Evolutionary conservation across 37 sponge, comb jelly and placozoan genomes (phyloP), one percentile per base, ranked within the genome.

Genomic region (Dysidea cf. avara): DNA sequence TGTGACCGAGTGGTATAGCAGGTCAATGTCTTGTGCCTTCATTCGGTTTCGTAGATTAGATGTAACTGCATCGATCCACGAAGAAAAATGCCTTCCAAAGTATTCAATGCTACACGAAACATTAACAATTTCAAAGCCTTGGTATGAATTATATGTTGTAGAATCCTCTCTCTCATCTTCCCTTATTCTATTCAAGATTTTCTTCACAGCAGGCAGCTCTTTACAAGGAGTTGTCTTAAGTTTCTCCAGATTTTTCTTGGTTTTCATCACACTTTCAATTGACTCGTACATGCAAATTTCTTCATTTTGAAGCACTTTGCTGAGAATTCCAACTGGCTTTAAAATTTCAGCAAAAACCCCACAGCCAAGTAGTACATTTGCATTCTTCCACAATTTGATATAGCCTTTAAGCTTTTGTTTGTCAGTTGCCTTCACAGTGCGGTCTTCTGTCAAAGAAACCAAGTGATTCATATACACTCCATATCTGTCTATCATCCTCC

Each of bases 331-430:
- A 43, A 35, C 49, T 72, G 86, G 69, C 32, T 78, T 71, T 39
- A 85, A 37, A 25, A 80, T 17, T 28, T 80, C 72, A 71, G 69
- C 63, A 49, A 80, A 80, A 12, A 70, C 28, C 52, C 71, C 71
- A 70, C 81, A 80, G 22, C 72, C 81, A 48, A 71, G 33, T 21
- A 80, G 37, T 0, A 71, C 47, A 18, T 71, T 80, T 5, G 30
- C 22, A 40, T 61, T 51, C 51, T 21, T 61, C 72, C 81, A 80
- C 35, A 75, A 66, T 51, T 47, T 47, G 21, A 63, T 16, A 52
- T 82, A 82, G 32, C 75, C 82, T 47, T 73, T 82, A 61, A 80
- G 30, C 39, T 71, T 80, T 71, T 58, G 71, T 50, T 60, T 71
- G 43, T 80, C 72, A 52, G 53, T 51, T 61, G 62, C 50, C 53